Base-by-base conservation (phyloP, 2,113 vertebrate genomes). In the Thoracochromis brauschi region DNA sequence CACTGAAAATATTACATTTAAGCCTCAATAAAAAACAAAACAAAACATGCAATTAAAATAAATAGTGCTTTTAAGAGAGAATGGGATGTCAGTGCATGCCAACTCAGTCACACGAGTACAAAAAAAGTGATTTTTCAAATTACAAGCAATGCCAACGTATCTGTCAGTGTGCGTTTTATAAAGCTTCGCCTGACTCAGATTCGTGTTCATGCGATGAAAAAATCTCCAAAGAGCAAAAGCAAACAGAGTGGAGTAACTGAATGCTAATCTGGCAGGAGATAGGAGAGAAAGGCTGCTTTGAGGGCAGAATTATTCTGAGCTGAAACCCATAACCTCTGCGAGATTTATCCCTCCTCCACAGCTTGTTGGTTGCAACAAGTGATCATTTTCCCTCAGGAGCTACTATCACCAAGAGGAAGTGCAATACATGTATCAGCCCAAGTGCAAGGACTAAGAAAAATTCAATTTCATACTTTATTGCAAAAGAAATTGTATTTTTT, bases 301-400 rank as follows among this genome's bases (percentile, higher is more conserved):
- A 89, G 87, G 82, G 63, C 71, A 83, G 84, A 90, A 89, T 92
- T 91, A 93, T 91, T 92, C 86, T 82, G 68, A 89, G 82, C 81
- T 60, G 79, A 90, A 94, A 91, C 81, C 89, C 87, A 87, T 85
- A 92, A 90, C 83, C 89, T 91, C 88, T 91, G 84, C 83, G 65
- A 87, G 78, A 90, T 90, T 88, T 45, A 89, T 83, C 65, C 85
- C 82, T 88, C 89, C 84, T 85, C 65, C 88, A 82, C 86, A 84
- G 83, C 84, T 86, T 89, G 88, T 89, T 91, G 79, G 91, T 81
- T 85, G 65, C 88, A 33, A 81, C 16, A 57, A 88, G 58, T 82
- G 82, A 90, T 89, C 83, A 45, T 42, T 86, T 21, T 84, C 86
- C 85, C 90, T 87, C 8, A 68, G 83, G 86, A 94, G 63, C 53